phyloP scores from a whole-genome alignment of 2,113 vertebrate genomes.

The Myxocyprinus asiaticus region DNA sequence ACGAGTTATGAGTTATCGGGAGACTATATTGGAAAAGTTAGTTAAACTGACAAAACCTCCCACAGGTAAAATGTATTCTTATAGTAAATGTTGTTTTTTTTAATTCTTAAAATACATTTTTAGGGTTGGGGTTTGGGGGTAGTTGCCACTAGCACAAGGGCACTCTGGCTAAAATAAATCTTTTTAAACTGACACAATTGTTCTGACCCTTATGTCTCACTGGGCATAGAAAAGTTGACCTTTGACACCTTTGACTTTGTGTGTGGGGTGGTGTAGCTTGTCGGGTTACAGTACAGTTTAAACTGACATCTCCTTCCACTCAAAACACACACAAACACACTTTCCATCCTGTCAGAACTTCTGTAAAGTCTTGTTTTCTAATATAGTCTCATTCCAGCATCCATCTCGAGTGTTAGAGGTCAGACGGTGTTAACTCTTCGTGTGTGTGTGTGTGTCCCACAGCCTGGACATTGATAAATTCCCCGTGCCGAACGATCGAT shows the following conservation, averaged over 20 bases:
- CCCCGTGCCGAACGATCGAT: slow-evolving; percentile 54
- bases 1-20: too few relatives aligned
- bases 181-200: not conserved
- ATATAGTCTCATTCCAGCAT: slow-evolving; percentile 54
- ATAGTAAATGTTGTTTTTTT: too few relatives aligned
- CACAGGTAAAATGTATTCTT: too few relatives aligned
- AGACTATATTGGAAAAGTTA: too few relatives aligned
- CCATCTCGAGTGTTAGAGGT: slow-evolving; percentile 47
- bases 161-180: too few relatives aligned
- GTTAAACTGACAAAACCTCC: too few relatives aligned
- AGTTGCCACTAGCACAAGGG: too few relatives aligned
- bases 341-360: slow-evolving; percentile 46
- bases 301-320: slow-evolving; percentile 9
- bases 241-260: slow-evolving; percentile 17
- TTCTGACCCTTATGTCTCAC: not conserved
- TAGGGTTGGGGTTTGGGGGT: too few relatives aligned
- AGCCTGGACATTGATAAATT: slow-evolving; percentile 62
- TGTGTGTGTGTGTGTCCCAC: slow-evolving; percentile 33
- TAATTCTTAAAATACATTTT: too few relatives aligned
- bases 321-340: slow-evolving; percentile 21
- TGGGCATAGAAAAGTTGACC: not conserved
- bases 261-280: not conserved
- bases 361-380: slow-evolving; percentile 54
- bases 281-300: not conserved
- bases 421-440: slow-evolving; percentile 48